Evolutionary conservation across 1,140 invertebrate genomes (phyloP), one percentile per base, ranked within the genome.

Genomic region (Hyposmocoma kahamanoa): DNA sequence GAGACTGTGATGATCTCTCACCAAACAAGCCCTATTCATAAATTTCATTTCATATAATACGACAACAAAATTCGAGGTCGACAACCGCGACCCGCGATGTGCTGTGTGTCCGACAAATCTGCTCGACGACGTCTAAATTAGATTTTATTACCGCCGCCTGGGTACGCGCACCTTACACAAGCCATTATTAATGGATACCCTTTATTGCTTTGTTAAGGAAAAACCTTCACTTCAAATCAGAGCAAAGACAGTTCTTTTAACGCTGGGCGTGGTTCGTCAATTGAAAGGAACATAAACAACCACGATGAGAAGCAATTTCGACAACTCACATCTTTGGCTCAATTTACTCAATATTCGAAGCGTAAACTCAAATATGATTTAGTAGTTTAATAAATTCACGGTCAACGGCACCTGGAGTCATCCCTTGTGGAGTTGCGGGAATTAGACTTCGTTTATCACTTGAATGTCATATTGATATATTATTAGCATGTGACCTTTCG

Each of bases 121-220:
- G 62, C 59, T 51, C 57, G 57, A 56, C 62, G 72, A 82, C 66
- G 77, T 82, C 79, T 81, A 84, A 83, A 84, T 84, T 84, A 81
- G 81, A 84, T 84, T 84, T 84, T 84, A 83, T 84, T 84, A 67
- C 81, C 50, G 69, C 65, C 78, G 78, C 74, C 77, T 75, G 75
- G 60, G 62, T 61, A 57, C 56, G 62, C 61, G 58, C 48, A 36
- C 32, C 44, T 20, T n/a, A n/a, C 15, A n/a, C 10, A 13, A 30
- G 28, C 10, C 28, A 30, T 13, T 30, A 30, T 30, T 30, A 30
- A 2, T 3, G 11, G 8, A 36, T 15, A 36, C 68, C 36, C 38
- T 17, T 34, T 36, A 36, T 15, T 36, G 10, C 30, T 28, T 6
- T 10, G 9, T 32, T 39, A 9, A 57, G 17, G 22, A 50, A 46